Evolutionary conservation across 2,797 vertebrate genomes (phyloP), one percentile per base, ranked within the genome.

Genomic region (Liasis olivaceus): DNA sequence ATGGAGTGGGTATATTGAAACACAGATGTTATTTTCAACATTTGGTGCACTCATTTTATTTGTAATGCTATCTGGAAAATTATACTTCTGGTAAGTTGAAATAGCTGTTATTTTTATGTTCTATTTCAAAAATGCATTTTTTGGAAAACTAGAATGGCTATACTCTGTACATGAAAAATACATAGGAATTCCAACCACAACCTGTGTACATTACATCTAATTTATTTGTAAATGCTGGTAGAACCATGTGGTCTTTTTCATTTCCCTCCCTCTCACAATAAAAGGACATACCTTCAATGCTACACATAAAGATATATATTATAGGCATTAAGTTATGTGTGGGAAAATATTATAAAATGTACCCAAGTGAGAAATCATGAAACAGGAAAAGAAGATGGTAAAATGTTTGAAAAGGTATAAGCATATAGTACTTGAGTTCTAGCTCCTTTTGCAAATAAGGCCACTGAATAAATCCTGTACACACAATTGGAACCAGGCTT

Each of bases 121-220:
- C 91, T 90, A 66, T 36, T 1, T 64, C 88, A 56, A 94, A 95
- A 96, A 90, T 28, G 51, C 90, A 91, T 12, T 93, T 93, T 89
- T 81, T 15, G 84, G 84, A 88, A 88, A 91, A 93, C 47, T 91
- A 0, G 36, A 94, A 77, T 77, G 36, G 81, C n/a, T 87, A 42
- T 22, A 1, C 1, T 92, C 31, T 88, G 24, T 54, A 54, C 86
- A 81, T 69, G 84, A 91, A 58, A 91, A 66, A 58, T 22, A 47
- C 58, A 62, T 88, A 28, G 36, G 14, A 81, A 88, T 88, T 81
- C 69, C n/a, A 28, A 88, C 24, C 42, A 87, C 26, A 66, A 26
- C 42, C 22, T 26, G 36, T 12, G 56, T 22, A 88, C 5, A 20
- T 28, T 12, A 51, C 1, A 56, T n/a, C 6, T 51, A 77, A 24